Evolutionary conservation across 1,140 invertebrate genomes (phyloP), one percentile per base, ranked within the genome.

Genomic region (Temnothorax curvispinosus): DNA sequence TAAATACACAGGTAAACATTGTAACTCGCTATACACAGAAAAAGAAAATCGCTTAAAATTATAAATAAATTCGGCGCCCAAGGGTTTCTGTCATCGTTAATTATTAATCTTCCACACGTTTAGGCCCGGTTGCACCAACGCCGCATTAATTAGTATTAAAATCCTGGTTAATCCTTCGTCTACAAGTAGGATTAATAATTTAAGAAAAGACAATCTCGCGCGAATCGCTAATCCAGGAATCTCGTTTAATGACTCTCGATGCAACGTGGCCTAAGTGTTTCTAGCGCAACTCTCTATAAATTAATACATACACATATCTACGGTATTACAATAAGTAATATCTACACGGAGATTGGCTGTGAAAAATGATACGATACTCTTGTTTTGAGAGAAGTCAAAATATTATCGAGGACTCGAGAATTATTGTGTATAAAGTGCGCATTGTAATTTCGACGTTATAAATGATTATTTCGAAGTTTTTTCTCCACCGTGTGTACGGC

Each of bases 11-110:
- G 76, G n/a, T 81, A 81, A 80, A 35, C 52, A 76, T 27, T 41
- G 62, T 69, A 81, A 81, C 47, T 81, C 47, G 47, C 52, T 41
- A 71, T 81, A 81, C 77, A 71, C 77, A 78, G 41, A 78, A 64
- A 65, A 69, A 56, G n/a, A 71, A 81, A 44, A 69, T 44, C 11
- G n/a, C 41, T 50, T 71, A 41, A 54, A 80, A 56, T 80, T 44
- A 77, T 32, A 77, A 15, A 75, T 77, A 77, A 47, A 78, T 64
- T 78, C 58, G 76, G 18, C 76, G 27, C 32, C 44, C 41, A 47
- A 78, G 7, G 50, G 18, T 65, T 65, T 35, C 44, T 32, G 56
- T 65, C 27, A n/a, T 54, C 27, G 18, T 50, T 64, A 64, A 77
- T 64, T 13, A 44, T 77, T 78, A 78, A 78, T 78, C 44, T 65